Evolutionary conservation across 2,888 invertebrate genomes (phyloP).

Genomic region (Cephus pulcher): DNA sequence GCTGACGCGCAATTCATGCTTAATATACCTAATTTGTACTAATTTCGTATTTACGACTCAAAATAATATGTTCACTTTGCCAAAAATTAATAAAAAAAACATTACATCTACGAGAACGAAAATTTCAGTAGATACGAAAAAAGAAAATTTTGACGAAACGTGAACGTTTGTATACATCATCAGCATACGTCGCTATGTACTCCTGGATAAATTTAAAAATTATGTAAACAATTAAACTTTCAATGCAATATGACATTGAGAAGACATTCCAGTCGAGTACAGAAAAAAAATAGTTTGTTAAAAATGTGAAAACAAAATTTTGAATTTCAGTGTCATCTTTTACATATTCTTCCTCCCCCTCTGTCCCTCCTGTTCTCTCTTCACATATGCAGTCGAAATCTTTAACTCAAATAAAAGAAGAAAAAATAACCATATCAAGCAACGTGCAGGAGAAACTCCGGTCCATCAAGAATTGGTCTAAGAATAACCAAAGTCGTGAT

Average conservation of each 20-base stretch:
- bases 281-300: not conserved
- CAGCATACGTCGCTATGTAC: not conserved
- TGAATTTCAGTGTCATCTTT: not conserved
- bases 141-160: not conserved
- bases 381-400: not conserved
- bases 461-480: not conserved
- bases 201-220: not conserved
- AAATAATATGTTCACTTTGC: not conserved
- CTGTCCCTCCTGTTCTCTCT: not conserved
- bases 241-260: not conserved
- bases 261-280: not conserved
- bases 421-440: not conserved
- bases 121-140: not conserved
- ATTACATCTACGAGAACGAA: not conserved
- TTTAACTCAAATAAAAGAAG: not conserved
- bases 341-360: not conserved
- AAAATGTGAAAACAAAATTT: too few relatives aligned
- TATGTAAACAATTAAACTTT: not conserved
- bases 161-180: not conserved
- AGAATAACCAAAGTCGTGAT: not conserved
- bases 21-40: not conserved
- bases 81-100: not conserved
- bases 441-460: not conserved
- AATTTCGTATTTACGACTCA: conserved; percentile 5
- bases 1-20: not conserved